Conservation (phyloP, 2,113 vertebrate species). For the Archocentrus centrarchus region DNA sequence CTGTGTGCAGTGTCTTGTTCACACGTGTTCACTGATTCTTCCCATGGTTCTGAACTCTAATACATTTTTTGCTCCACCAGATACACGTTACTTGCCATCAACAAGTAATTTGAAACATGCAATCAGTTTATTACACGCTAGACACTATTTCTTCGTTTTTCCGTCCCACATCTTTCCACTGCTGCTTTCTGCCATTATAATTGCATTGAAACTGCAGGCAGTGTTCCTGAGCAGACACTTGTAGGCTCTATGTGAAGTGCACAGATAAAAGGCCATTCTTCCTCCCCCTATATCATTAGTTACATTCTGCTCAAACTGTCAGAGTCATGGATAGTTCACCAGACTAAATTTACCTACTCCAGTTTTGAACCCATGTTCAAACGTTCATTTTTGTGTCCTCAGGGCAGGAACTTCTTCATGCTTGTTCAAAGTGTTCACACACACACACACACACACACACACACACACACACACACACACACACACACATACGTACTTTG, state of each 20-base stretch:
- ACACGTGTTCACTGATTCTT: not conserved
- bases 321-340: conserved; percentile 58
- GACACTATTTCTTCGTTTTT: conserved; percentile 18
- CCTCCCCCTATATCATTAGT: conserved; percentile 39
- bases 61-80: conserved; percentile 14
- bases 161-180: conserved; percentile 14
- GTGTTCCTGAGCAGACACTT: conserved; percentile 7
- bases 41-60: conserved; percentile 21
- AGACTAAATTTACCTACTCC: conserved; percentile 53
- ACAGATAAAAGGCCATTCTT: conserved; percentile 42
- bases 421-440: conserved; percentile 52
- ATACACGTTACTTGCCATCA: conserved; percentile 28
- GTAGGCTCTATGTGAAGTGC: not conserved
- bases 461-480: no score
- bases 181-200: conserved; percentile 14
- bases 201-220: conserved; percentile 25
- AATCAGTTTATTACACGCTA: conserved; percentile 43
- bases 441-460: no score
- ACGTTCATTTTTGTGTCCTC: conserved; percentile 29
- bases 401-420: conserved; percentile 27
- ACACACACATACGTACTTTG: no score
- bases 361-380: conserved; percentile 51
- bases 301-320: conserved; percentile 40
- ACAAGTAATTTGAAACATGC: conserved; percentile 50
- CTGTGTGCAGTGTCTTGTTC: conserved; percentile 37